phyloP scores from a whole-genome alignment of 2,797 vertebrate species.

The Urocyon cinereoargenteus region DNA sequence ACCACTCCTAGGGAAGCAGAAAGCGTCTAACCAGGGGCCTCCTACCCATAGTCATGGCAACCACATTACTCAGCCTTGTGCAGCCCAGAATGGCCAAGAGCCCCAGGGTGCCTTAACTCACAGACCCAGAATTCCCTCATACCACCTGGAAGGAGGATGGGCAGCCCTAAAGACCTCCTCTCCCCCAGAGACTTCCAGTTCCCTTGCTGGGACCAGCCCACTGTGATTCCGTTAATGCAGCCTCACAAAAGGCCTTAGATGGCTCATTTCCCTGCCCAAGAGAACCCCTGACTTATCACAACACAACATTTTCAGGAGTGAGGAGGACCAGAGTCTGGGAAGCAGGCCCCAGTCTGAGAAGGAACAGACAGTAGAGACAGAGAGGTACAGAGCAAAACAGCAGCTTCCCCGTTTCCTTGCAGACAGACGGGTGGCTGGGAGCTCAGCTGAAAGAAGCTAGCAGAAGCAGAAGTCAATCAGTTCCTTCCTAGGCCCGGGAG shows the following conservation, averaged over 20 bases:
- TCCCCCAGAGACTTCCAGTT: background rate
- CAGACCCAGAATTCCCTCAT: background rate
- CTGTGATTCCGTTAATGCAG: background rate
- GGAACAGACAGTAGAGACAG: background rate
- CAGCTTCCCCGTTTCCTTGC: background rate
- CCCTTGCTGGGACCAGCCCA: background rate
- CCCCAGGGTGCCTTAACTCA: background rate
- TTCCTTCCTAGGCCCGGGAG: background rate
- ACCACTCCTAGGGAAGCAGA: background rate
- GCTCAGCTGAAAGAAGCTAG: background rate
- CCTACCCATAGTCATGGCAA: background rate
- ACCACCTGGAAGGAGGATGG: background rate
- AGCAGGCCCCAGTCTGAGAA: accelerated
- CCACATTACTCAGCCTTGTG: background rate
- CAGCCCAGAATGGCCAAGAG: background rate
- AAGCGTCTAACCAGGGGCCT: background rate
- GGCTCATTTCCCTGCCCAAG: background rate
- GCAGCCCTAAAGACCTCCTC: background rate
- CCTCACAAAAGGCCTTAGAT: background rate
- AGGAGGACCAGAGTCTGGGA: background rate
- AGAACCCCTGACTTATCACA: background rate
- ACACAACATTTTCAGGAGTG: background rate
- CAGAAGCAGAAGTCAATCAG: slow-evolving; percentile 35
- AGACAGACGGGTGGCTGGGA: background rate
- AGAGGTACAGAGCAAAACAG: background rate